Percentiles rank a stretch among this genome's conserved stretches.
These are phyloP conservation scores for Pogonus chalceus DNA, from an alignment of 1,140 invertebrate genomes.

Conservation along the genomic window DNA sequence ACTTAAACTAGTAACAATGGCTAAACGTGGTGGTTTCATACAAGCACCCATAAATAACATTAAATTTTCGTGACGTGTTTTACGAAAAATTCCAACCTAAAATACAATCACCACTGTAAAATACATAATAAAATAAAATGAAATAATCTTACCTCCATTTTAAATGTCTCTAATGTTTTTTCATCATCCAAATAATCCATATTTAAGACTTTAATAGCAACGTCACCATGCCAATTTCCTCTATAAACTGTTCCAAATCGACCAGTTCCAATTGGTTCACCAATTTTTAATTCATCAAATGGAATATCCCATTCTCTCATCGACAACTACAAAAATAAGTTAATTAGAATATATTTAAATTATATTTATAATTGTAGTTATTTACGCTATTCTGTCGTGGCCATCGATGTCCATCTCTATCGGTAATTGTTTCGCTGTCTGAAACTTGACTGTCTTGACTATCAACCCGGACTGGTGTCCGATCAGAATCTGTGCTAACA, in stretches of 20 bases:
- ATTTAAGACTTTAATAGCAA: constrained; percentile 95
- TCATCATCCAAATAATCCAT: constrained; percentile 89
- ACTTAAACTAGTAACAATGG: constrained; percentile 96
- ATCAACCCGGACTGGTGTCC: constrained; percentile 69
- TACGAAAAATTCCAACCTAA: constrained; percentile 86
- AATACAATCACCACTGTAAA: constrained; percentile 20
- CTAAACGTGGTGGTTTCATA: constrained; percentile 92
- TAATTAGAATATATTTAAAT: too few relatives aligned
- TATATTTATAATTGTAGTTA: too few relatives aligned
- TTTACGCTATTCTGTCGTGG: constrained; percentile 83
- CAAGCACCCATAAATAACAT: constrained; percentile 99
- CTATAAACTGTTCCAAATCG: constrained; percentile 91
- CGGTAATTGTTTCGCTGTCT: constrained; percentile 38
- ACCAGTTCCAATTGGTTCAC: constrained; percentile 80
- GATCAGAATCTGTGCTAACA: constrained; percentile 71
- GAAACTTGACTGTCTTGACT: constrained; percentile 79
- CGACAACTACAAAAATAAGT: constrained; percentile 64
- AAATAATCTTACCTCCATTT: constrained; percentile 60
- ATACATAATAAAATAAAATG: constrained; percentile 11
- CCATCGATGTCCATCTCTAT: constrained; percentile 28
- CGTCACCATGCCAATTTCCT: constrained; percentile 96
- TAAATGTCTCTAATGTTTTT: constrained; percentile 87
- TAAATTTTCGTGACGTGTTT: constrained; percentile 97
- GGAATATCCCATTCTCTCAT: constrained; percentile 97
- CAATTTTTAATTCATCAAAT: constrained; percentile 81